Evolutionary conservation across 2,888 invertebrate genomes (phyloP).

Genomic region (Orchesellides sinensis): DNA sequence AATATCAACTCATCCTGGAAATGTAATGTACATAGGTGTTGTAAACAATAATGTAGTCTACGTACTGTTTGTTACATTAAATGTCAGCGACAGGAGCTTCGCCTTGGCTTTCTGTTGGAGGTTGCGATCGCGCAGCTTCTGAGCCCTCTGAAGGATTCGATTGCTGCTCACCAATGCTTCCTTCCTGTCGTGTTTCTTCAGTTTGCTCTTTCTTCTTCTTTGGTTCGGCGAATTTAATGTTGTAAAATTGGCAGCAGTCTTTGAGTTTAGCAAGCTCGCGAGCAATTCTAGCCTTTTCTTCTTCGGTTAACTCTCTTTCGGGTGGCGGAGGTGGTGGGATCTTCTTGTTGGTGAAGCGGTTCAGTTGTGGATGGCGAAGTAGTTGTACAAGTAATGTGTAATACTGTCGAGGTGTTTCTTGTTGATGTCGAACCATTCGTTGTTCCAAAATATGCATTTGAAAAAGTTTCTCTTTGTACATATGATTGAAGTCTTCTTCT

Average conservation of each 20-base stretch:
- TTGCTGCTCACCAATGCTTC: not conserved
- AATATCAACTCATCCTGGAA: too few relatives aligned
- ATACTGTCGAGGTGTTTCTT: slow-evolving; percentile 78
- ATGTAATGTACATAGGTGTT: too few relatives aligned
- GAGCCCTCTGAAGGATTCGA: not conserved
- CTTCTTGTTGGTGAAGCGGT: slow-evolving; percentile 69
- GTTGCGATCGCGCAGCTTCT: slow-evolving; percentile 3
- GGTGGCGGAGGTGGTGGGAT: slow-evolving; percentile 58
- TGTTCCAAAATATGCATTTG: slow-evolving; percentile 81
- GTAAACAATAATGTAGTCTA: not conserved
- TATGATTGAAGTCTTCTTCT: slow-evolving; percentile 80
- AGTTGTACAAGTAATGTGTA: slow-evolving; percentile 67
- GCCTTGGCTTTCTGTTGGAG: not conserved
- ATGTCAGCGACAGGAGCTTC: not conserved
- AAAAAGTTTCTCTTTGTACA: slow-evolving; percentile 79
- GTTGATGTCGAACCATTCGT: slow-evolving; percentile 81
- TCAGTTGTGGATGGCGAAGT: slow-evolving; percentile 71
- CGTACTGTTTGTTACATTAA: too few relatives aligned
- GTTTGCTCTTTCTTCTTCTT: not conserved
- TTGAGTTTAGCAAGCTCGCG: slow-evolving; percentile 46
- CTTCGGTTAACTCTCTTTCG: slow-evolving; percentile 32
- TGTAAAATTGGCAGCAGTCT: slow-evolving; percentile 68
- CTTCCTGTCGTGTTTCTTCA: not conserved
- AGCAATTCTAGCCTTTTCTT: slow-evolving; percentile 50
- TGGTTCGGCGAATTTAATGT: slow-evolving; percentile 25